phyloP scores from a whole-genome alignment of 1,140 invertebrate species.

The Lethocerus indicus region DNA sequence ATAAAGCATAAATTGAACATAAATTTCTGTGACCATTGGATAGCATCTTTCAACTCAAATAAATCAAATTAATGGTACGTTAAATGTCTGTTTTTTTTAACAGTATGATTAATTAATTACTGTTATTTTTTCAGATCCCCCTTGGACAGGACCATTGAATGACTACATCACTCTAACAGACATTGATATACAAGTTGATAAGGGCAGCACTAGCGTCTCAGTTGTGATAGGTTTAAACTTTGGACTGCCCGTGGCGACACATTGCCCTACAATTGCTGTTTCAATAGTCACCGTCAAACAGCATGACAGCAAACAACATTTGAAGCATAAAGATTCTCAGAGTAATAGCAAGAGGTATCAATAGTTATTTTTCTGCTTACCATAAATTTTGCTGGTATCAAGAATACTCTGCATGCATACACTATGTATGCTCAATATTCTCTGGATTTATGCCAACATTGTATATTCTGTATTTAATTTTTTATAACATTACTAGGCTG shows the following conservation, averaged over 20 bases:
- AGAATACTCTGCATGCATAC: neutral
- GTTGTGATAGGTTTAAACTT: slow-evolving; percentile 3
- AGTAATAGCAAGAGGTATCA: slow-evolving; percentile 1
- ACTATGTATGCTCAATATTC: no score
- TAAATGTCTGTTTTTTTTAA: neutral
- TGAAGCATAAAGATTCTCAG: slow-evolving; percentile 1
- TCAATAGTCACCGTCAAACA: slow-evolving; percentile 8
- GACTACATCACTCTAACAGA: slow-evolving; percentile 13
- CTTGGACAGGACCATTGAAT: slow-evolving; percentile 11
- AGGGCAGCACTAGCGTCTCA: slow-evolving; percentile 7
- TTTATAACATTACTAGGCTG: neutral
- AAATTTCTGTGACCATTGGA: neutral
- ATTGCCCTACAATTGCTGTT: neutral
- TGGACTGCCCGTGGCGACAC: slow-evolving; percentile 1
- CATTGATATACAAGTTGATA: slow-evolving; percentile 11
- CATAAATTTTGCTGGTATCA: neutral
- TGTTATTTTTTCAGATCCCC: slow-evolving; percentile 15
- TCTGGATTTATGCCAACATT: neutral
- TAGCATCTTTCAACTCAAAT: neutral
- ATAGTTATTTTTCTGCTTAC: neutral
- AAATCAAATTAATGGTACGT: neutral
- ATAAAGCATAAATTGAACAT: neutral
- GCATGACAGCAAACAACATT: slow-evolving; percentile 6
- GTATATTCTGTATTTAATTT: neutral
- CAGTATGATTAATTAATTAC: no score